Evolutionary conservation across 2,113 vertebrate species (phyloP).

Genomic region (Tetrax tetrax): DNA sequence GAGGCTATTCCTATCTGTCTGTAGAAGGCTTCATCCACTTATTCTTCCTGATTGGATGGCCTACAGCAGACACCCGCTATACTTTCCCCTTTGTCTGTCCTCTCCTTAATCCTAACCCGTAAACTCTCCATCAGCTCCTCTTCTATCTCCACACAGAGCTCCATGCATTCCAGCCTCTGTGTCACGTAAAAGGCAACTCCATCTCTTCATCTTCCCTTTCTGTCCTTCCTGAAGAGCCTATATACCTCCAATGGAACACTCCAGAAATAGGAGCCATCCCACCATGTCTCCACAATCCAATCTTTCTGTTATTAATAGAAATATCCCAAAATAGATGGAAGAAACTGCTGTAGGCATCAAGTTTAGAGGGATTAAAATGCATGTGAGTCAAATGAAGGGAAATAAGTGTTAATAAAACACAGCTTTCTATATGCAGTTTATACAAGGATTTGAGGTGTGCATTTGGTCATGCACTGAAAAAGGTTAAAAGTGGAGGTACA

Average conservation of each 20-base stretch:
- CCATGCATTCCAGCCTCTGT: not conserved
- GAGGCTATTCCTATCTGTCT: not conserved
- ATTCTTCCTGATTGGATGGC: not conserved
- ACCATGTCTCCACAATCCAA: not conserved
- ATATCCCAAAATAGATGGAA: not conserved
- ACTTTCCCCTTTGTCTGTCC: not conserved
- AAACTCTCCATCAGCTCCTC: not conserved
- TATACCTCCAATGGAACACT: not conserved
- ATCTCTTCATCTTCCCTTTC: fast-evolving
- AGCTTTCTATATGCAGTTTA: not conserved
- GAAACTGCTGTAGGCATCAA: not conserved
- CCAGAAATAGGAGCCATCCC: not conserved
- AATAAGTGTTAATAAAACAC: not conserved
- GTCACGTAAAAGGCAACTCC: not conserved
- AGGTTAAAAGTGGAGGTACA: not conserved
- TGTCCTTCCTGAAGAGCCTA: not conserved
- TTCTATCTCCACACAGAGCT: not conserved
- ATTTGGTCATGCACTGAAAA: not conserved
- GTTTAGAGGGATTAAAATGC: not conserved
- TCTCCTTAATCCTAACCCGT: not conserved
- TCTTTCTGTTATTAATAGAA: not conserved
- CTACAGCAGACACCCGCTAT: not conserved
- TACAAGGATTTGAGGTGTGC: not conserved
- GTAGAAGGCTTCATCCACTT: not conserved
- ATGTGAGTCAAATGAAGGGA: not conserved